These are phyloP conservation scores for Centrocercus urophasianus DNA, from an alignment of 2,113 vertebrate species.

Conservation along the genomic window DNA sequence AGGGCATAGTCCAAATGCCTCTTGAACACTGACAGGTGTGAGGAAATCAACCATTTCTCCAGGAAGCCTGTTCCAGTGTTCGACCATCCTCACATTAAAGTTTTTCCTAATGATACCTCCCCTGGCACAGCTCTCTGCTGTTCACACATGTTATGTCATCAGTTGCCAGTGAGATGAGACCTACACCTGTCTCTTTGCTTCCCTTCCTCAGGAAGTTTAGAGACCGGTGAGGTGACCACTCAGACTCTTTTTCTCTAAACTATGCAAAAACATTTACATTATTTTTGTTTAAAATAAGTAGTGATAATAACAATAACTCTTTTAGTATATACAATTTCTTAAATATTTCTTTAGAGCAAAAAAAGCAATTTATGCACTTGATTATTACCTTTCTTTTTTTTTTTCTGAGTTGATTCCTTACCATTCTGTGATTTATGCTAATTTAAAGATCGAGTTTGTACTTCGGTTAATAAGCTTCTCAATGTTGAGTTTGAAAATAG, in stretches of 20 bases:
- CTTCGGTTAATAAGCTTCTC: background rate
- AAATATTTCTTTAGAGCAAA: background rate
- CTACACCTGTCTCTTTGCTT: background rate
- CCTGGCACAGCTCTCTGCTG: background rate
- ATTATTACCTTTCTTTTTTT: background rate
- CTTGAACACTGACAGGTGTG: background rate
- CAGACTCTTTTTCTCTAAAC: background rate
- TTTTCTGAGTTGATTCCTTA: background rate
- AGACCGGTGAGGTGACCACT: background rate
- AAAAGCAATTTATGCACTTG: background rate
- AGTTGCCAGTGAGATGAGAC: background rate
- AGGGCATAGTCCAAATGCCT: background rate
- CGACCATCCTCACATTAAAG: background rate
- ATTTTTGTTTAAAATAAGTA: background rate
- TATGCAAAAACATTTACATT: background rate
- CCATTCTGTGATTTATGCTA: background rate
- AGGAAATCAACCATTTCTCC: background rate
- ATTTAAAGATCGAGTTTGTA: background rate
- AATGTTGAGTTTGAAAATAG: background rate
- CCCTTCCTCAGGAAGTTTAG: background rate
- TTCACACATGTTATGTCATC: background rate
- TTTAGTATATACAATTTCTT: background rate
- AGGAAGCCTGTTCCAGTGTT: background rate
- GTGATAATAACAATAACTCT: background rate
- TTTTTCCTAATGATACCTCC: background rate